Evolutionary conservation across 2,113 vertebrate species (phyloP).

Genomic region (Lasiurus cinereus): DNA sequence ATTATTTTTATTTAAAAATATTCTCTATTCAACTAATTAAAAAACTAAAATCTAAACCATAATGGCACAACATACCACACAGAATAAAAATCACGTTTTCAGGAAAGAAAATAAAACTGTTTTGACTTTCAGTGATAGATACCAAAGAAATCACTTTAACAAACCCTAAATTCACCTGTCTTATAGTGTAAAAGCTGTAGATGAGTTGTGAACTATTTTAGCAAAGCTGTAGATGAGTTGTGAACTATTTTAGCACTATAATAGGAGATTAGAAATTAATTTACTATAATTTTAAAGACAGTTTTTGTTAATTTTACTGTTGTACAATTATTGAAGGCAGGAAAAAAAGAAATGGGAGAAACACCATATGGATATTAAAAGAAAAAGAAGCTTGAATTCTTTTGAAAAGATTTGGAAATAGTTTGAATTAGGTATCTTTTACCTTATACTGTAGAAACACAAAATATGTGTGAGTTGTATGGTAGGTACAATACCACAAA

Average conservation of each 20-base stretch:
- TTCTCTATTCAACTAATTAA: conserved; percentile 34
- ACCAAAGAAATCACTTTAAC: conserved; percentile 37
- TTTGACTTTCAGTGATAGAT: background rate
- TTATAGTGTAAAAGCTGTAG: background rate
- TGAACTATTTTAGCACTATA: background rate
- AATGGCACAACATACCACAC: background rate
- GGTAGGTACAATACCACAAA: background rate
- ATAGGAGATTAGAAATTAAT: conserved; percentile 26
- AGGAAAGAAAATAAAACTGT: background rate
- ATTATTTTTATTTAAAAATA: conserved; percentile 45
- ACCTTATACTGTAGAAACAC: background rate
- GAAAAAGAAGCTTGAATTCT: background rate
- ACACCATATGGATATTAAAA: background rate
- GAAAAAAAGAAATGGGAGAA: conserved; percentile 32
- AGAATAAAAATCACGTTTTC: conserved; percentile 53
- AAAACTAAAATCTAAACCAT: conserved; percentile 2
- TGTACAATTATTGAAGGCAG: background rate
- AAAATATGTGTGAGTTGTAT: background rate
- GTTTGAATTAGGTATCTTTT: background rate
- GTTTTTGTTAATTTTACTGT: conserved; percentile 44
- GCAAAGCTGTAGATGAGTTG: background rate
- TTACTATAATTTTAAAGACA: conserved; percentile 43
- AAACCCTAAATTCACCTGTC: background rate
- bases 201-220: background rate
- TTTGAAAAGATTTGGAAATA: conserved; percentile 21